A percentile compares a stretch with the other conserved stretches of the same genome.
Evolutionary conservation across 2,797 vertebrate species (phyloP).

Genomic region (Sebastiscus albofasciatus): DNA sequence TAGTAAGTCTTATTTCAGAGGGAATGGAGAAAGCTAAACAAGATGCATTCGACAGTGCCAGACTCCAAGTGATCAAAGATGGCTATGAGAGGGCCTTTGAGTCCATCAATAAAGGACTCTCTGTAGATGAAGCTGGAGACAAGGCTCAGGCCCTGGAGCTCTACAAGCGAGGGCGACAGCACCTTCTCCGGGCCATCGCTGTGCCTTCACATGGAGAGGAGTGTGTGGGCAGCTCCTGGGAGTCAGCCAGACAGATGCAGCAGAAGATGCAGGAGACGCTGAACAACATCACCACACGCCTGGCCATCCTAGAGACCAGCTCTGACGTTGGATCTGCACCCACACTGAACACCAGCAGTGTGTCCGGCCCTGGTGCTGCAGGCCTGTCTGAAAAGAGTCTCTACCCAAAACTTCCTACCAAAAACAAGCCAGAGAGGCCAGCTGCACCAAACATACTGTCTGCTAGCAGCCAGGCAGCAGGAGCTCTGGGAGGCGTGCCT

Average conservation of each 20-base stretch:
- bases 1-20: conserved; percentile 30
- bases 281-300: conserved; percentile 88
- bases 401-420: conserved; percentile 86
- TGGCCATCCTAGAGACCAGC: conserved; percentile 85
- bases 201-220: conserved; percentile 83
- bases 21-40: conserved; percentile 86
- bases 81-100: conserved; percentile 91
- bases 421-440: conserved; percentile 79
- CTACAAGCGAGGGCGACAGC: conserved; percentile 89
- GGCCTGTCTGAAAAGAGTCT: conserved; percentile 59
- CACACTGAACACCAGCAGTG: neutral
- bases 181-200: conserved; percentile 88
- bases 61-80: conserved; percentile 91
- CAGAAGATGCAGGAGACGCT: conserved; percentile 95
- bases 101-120: conserved; percentile 91
- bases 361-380: conserved; percentile 17
- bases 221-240: conserved; percentile 86
- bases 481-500: conserved; percentile 51
- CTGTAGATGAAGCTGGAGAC: conserved; percentile 89
- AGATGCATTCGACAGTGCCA: conserved; percentile 84
- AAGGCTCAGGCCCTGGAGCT: conserved; percentile 86
- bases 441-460: conserved; percentile 55
- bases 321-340: conserved; percentile 9
- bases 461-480: conserved; percentile 46
- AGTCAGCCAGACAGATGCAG: conserved; percentile 93